Evolutionary conservation across 1,140 invertebrate genomes (phyloP), one percentile per base, ranked within the genome.

Genomic region (Cydia fagiglandana): DNA sequence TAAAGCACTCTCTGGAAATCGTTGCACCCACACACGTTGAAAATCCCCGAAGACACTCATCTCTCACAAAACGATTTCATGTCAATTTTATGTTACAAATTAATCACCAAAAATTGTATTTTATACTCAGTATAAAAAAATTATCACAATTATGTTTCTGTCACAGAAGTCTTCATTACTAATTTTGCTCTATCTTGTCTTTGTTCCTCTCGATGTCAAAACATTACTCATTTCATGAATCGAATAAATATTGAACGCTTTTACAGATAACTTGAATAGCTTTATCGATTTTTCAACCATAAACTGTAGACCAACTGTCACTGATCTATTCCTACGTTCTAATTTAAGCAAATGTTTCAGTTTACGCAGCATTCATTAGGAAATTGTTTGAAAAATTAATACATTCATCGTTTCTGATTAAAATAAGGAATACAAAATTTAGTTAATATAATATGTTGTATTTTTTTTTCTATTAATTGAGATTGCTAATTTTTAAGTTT

Each of bases 21-120:
- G 94, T 94, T 97, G 95, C 89, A 96, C 94, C 97, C 97, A 98
- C 87, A 97, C 96, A 87, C 96, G 95, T 93, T 97, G 96, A 92
- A 97, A 97, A 94, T 97, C 97, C 83, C 96, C 95, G 90, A 97
- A 97, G 82, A 97, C 96, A 94, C 96, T 97, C 97, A 97, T 97
- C 93, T 93, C 91, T 92, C 86, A 91, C 86, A 91, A 91, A 91
- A 89, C 91, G 91, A 90, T 92, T 88, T 91, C 91, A 92, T 92
- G 91, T 86, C 91, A 90, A 91, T 86, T 89, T 89, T 89, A 89
- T 90, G 84, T 92, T 91, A 92, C 75, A 89, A 83, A 83, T 78
- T 70, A 78, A 70, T 75, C n/a, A 47, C 64, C n/a, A 76, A 73
- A 77, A 85, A 86, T 81, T 83, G 81, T 73, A 83, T 80, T 81